Evolutionary conservation across 2,113 vertebrate species (phyloP), one percentile per base, ranked within the genome.

Genomic region (Python bivittatus): DNA sequence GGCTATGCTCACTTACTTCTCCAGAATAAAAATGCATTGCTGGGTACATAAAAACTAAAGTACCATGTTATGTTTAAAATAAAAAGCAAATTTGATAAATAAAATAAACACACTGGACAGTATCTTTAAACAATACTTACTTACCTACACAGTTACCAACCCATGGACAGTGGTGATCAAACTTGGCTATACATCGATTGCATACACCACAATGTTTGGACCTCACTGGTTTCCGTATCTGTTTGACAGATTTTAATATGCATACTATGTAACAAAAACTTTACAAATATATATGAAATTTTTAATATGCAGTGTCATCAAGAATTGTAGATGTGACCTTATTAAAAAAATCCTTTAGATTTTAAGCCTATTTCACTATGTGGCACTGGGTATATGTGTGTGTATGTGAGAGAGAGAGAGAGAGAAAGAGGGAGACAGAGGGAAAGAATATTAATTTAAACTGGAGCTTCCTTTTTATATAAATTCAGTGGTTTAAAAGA

Each of bases 81-180:
- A 48, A 22, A 57, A 27, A 13, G 17, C 17, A 20, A 38, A 79
- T 60, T 58, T n/a, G 54, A 29, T 25, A 60, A 56, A 33, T 25
- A 60, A 56, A 53, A 38, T 61, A 29, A 87, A 56, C 2, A 27
- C 0, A 72, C 0, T 1, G 0, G 33, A 17, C 33, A 54, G 58
- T 54, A 87, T 44, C 12, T 23, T 60, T 61, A 53, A 22, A 53
- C 9, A 64, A 33, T 84, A 98, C 99, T 95, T 84, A 98, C 99
- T 95, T 97, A 99, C 99, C 99, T 89, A 99, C 99, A 93, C 99
- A 99, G 97, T 99, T 99, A n/a, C 99, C 99, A 96, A 99, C 99
- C 99, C 99, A 99, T 0, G 99, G 99, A 93, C 99, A 99, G 97
- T 99, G 99, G 96, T 99, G 99, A 97, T 99, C 99, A 84, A 99